Evolutionary conservation across 1,140 invertebrate species (phyloP).

Genomic region (Heliconius himera): DNA sequence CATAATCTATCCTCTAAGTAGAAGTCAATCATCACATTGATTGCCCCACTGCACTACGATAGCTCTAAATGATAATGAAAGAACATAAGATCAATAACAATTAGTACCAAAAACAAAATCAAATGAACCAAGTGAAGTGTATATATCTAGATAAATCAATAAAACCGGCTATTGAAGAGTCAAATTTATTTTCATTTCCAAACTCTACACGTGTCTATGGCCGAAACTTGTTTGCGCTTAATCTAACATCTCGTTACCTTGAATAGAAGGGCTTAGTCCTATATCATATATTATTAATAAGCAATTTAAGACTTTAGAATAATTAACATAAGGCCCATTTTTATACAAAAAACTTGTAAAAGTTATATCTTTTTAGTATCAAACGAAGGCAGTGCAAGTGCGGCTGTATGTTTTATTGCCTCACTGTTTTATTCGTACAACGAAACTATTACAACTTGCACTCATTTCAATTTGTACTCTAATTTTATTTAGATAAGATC

Average conservation of each 20-base stretch:
- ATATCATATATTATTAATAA: not conserved
- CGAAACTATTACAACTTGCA: constrained; percentile 25
- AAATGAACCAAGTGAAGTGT: not conserved
- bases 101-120: not conserved
- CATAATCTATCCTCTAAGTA: no score
- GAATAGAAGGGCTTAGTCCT: constrained; percentile 5
- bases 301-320: constrained; percentile 8
- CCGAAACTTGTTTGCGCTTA: constrained; percentile 57
- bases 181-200: constrained; percentile 35
- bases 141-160: constrained; percentile 28
- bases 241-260: constrained; percentile 56
- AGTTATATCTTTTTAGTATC: not conserved
- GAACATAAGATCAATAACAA: not conserved
- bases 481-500: not conserved
- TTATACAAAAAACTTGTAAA: not conserved
- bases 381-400: constrained; percentile 32
- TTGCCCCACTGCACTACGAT: no score
- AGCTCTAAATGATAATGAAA: no score
- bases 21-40: no score
- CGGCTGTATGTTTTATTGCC: constrained; percentile 50
- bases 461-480: not conserved
- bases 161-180: constrained; percentile 24
- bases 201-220: constrained; percentile 49
- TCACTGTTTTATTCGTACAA: constrained; percentile 42
- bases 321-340: not conserved